These are phyloP conservation scores for Epistrophella euchroma DNA, from an alignment of 2,888 invertebrate genomes.

Conservation along the genomic window DNA sequence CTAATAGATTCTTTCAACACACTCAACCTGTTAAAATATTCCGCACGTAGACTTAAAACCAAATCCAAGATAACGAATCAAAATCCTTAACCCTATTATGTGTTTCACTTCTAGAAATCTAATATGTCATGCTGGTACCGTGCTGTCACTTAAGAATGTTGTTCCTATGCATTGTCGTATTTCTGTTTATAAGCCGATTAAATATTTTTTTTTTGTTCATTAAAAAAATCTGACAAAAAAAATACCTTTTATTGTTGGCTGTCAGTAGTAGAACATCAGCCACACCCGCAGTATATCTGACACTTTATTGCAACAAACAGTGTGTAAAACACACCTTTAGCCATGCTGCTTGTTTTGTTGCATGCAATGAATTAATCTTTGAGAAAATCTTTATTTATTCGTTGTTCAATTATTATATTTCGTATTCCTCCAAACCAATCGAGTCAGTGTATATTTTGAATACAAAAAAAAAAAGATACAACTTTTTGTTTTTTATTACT, in stretches of 20 bases:
- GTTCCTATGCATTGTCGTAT: constrained; percentile 14
- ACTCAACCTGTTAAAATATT: constrained; percentile 3
- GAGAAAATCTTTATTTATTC: constrained; percentile 58
- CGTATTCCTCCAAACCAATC: constrained; percentile 16
- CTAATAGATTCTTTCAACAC: background rate
- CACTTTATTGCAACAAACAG: constrained; percentile 44
- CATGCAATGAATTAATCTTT: constrained; percentile 33
- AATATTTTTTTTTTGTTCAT: background rate
- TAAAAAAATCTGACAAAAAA: constrained; percentile 16
- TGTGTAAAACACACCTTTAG: constrained; percentile 34
- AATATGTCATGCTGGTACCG: constrained; percentile 28
- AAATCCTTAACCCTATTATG: constrained; percentile 20
- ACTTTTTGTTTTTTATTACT: constrained; percentile 33
- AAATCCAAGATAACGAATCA: constrained; percentile 1
- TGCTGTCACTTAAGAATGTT: constrained; percentile 14
- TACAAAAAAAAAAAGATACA: background rate
- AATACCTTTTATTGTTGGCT: constrained; percentile 21
- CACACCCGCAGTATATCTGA: constrained; percentile 45
- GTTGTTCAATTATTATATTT: constrained; percentile 37
- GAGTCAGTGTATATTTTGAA: background rate
- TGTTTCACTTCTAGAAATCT: constrained; percentile 18
- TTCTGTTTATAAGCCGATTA: constrained; percentile 43
- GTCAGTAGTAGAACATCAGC: constrained; percentile 44
- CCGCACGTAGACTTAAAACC: background rate
- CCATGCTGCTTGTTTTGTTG: constrained; percentile 19